A percentile compares a stretch with the other conserved stretches of the same genome.
phyloP scores from a whole-genome alignment of 1,140 invertebrate species.

The Sitodiplosis mosellana region DNA sequence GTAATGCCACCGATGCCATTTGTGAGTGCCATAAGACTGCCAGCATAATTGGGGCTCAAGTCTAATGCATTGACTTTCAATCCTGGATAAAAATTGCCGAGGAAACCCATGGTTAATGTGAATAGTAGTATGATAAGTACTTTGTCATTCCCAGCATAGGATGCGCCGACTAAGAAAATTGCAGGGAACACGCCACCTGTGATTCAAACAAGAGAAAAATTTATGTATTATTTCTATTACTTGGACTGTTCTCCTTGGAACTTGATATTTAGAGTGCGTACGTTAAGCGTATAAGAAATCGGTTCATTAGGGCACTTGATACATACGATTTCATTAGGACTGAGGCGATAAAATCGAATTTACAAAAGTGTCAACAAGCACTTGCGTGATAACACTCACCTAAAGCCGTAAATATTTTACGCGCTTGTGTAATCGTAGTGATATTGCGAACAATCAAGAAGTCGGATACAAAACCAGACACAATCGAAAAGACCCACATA shows the following conservation, averaged over 20 bases:
- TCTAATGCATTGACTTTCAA: slow-evolving; percentile 69
- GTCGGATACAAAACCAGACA: slow-evolving; percentile 45
- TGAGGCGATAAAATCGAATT: neutral
- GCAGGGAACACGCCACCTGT: slow-evolving; percentile 36
- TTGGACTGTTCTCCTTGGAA: too few relatives aligned
- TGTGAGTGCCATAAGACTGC: slow-evolving; percentile 59
- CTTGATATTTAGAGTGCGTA: too few relatives aligned
- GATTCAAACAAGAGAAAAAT: slow-evolving; percentile 29
- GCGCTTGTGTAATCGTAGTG: slow-evolving; percentile 37
- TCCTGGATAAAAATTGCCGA: slow-evolving; percentile 56
- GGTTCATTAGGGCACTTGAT: too few relatives aligned
- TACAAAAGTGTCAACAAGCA: neutral
- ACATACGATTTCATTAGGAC: neutral
- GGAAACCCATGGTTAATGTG: slow-evolving; percentile 48
- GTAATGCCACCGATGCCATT: slow-evolving; percentile 67
- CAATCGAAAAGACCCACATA: slow-evolving; percentile 53
- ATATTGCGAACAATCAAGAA: slow-evolving; percentile 37
- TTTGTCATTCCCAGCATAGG: slow-evolving; percentile 56
- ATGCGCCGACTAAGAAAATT: slow-evolving; percentile 58
- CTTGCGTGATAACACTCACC: slow-evolving; percentile 23
- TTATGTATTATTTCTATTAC: neutral
- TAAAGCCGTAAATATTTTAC: slow-evolving; percentile 55
- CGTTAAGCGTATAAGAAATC: too few relatives aligned
- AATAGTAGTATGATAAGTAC: slow-evolving; percentile 42
- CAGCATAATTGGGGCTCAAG: slow-evolving; percentile 64